phyloP scores from a whole-genome alignment of 1,140 invertebrate species.

The Eumeta japonica region DNA sequence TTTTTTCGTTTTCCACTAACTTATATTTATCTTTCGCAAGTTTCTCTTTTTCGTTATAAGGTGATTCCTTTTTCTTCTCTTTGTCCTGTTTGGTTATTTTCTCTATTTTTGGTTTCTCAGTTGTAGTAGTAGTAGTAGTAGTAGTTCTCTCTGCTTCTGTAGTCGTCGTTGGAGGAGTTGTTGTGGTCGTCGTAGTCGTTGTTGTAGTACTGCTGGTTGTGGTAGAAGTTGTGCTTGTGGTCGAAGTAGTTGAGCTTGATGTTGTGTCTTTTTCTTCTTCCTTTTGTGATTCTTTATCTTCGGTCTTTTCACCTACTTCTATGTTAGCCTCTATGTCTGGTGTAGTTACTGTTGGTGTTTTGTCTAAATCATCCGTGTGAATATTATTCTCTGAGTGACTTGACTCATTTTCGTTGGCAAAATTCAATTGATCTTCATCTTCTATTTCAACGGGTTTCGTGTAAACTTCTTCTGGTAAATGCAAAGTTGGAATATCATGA shows the following conservation, averaged over 20 bases:
- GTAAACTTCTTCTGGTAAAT: slow-evolving; percentile 27
- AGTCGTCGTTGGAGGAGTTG: slow-evolving; percentile 4
- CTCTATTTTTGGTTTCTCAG: slow-evolving; percentile 19
- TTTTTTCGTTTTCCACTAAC: too few species aligned
- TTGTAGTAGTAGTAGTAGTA: slow-evolving; percentile 15
- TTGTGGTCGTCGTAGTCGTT: slow-evolving; percentile 17
- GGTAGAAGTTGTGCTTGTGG: slow-evolving; percentile 17
- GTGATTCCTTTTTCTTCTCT: slow-evolving; percentile 40
- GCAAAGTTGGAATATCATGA: slow-evolving; percentile 16
- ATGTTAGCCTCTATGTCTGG: slow-evolving; percentile 21
- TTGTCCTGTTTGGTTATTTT: slow-evolving; percentile 27
- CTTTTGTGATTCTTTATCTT: slow-evolving; percentile 22
- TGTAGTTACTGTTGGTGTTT: not conserved
- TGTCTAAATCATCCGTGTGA: slow-evolving; percentile 17
- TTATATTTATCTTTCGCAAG: slow-evolving; percentile 21
- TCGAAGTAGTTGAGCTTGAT: slow-evolving; percentile 19
- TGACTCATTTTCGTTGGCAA: slow-evolving; percentile 33
- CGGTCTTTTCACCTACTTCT: slow-evolving; percentile 5
- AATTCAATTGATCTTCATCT: slow-evolving; percentile 22
- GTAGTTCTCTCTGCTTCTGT: slow-evolving; percentile 9
- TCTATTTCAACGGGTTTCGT: too few species aligned
- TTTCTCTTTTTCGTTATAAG: slow-evolving; percentile 32
- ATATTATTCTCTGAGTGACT: slow-evolving; percentile 36
- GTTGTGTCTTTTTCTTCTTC: slow-evolving; percentile 19
- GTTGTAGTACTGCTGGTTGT: slow-evolving; percentile 16